Evolutionary conservation across 2,797 vertebrate species (phyloP).

Genomic region (Myoxocephalus aenaeus): DNA sequence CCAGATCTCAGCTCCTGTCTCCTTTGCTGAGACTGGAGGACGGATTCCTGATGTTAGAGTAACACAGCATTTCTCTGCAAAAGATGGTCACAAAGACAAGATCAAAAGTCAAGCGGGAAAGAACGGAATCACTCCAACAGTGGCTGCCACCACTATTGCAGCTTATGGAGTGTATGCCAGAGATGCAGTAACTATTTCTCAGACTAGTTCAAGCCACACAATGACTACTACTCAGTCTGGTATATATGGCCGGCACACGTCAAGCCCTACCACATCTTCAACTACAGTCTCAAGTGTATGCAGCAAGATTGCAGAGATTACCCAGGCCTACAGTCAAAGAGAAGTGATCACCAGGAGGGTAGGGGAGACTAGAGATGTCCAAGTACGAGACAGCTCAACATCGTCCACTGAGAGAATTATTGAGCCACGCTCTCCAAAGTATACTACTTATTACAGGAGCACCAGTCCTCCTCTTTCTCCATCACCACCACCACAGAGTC

Average conservation of each 20-base stretch:
- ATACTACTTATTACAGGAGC: constrained; percentile 89
- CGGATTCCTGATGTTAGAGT: constrained; percentile 94
- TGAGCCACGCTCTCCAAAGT: constrained; percentile 83
- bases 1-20: constrained; percentile 93
- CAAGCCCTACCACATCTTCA: constrained; percentile 77
- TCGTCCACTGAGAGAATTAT: constrained; percentile 78
- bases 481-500: constrained; percentile 90
- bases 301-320: constrained; percentile 89
- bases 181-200: constrained; percentile 83
- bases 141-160: constrained; percentile 82
- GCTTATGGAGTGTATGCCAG: constrained; percentile 86
- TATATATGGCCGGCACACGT: constrained; percentile 78
- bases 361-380: constrained; percentile 78
- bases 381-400: constrained; percentile 80
- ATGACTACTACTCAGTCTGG: constrained; percentile 77
- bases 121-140: constrained; percentile 84
- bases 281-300: constrained; percentile 83
- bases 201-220: constrained; percentile 81
- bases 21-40: constrained; percentile 89
- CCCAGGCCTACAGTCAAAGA: constrained; percentile 87
- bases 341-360: constrained; percentile 83
- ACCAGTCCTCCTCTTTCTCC: constrained; percentile 95
- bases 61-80: constrained; percentile 94
- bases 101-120: constrained; percentile 87
- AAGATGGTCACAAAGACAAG: constrained; percentile 89